These are phyloP conservation scores for Polia nebulosa DNA, from an alignment of 2,888 invertebrate species.

Conservation along the genomic window DNA sequence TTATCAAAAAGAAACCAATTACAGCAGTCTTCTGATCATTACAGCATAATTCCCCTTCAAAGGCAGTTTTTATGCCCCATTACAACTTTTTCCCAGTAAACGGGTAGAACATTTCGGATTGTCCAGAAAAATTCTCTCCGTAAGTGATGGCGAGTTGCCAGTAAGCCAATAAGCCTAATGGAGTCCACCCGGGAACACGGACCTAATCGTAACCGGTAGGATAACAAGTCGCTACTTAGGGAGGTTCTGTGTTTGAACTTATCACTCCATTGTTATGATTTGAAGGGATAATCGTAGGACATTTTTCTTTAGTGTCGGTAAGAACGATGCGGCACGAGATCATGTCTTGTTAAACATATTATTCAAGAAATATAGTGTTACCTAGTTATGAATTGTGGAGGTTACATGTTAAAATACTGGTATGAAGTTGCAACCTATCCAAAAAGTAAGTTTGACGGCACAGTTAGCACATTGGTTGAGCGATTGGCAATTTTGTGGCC, in stretches of 20 bases:
- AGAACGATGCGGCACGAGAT: not conserved
- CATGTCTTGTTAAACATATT: not conserved
- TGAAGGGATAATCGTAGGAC: slow-evolving; percentile 17
- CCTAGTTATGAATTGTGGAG: no score
- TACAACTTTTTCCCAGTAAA: slow-evolving; percentile 14
- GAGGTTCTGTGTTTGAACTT: slow-evolving; percentile 36
- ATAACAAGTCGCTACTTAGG: slow-evolving; percentile 47
- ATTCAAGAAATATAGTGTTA: not conserved
- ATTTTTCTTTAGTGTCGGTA: slow-evolving; percentile 6
- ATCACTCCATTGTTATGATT: slow-evolving; percentile 36
- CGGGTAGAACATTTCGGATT: slow-evolving; percentile 16
- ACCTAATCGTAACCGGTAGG: slow-evolving; percentile 56
- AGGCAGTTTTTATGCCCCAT: not conserved
- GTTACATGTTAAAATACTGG: no score
- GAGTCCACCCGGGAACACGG: slow-evolving; percentile 42
- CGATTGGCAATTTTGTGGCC: no score
- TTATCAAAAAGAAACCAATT: slow-evolving; percentile 11
- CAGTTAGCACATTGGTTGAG: no score
- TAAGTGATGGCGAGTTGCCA: slow-evolving; percentile 61
- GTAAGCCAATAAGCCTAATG: slow-evolving; percentile 58
- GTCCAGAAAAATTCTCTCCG: slow-evolving; percentile 48
- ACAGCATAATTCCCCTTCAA: slow-evolving; percentile 4
- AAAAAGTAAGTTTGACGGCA: no score
- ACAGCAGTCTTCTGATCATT: not conserved
- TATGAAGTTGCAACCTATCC: no score